Evolutionary conservation across 2,797 vertebrate genomes (phyloP).

Genomic region (Cryptoprocta ferox): DNA sequence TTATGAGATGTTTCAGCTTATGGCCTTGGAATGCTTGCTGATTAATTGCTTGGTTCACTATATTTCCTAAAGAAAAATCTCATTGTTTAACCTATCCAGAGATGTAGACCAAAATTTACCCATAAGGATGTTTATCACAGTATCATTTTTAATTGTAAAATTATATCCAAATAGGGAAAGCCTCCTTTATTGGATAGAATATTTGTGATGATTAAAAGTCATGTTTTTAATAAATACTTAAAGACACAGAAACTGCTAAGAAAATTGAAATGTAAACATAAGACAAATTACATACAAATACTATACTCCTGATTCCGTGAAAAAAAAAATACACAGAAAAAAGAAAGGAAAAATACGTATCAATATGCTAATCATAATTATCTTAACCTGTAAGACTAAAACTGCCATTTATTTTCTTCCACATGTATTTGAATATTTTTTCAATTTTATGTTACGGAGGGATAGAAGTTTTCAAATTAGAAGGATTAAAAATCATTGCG

Average conservation of each 20-base stretch:
- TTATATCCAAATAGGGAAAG: neutral
- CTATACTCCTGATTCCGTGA: neutral
- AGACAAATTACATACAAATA: neutral
- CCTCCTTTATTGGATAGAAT: neutral
- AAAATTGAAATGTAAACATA: neutral
- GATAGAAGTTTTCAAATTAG: constrained; percentile 13
- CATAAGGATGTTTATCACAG: neutral
- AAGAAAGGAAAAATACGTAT: neutral
- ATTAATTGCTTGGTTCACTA: neutral
- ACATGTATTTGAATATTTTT: neutral
- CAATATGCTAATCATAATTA: neutral
- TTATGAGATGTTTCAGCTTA: neutral
- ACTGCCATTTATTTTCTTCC: neutral
- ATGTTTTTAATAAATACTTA: neutral
- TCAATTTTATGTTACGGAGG: neutral
- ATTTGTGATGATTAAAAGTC: constrained; percentile 23
- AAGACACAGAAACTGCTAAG: neutral
- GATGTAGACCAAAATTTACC: constrained; percentile 7
- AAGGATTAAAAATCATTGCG: neutral
- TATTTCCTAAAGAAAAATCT: neutral
- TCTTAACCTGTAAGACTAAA: neutral
- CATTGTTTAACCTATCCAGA: neutral
- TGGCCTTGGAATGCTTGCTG: neutral
- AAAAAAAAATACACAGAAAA: neutral
- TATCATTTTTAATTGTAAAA: constrained; percentile 45